phyloP scores from a whole-genome alignment of 1,140 invertebrate genomes.

The Amphibalanus amphitrite region DNA sequence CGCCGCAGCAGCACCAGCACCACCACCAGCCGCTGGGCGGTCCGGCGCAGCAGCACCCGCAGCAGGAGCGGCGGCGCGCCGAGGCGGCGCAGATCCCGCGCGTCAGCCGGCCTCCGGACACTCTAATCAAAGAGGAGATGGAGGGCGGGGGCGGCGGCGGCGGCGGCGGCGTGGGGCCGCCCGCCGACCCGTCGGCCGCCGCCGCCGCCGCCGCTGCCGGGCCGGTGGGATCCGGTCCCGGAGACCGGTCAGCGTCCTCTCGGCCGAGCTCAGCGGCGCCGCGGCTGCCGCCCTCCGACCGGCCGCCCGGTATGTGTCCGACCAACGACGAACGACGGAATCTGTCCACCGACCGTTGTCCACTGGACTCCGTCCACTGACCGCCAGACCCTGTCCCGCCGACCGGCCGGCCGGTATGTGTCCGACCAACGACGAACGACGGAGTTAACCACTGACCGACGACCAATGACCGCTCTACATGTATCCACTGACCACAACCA shows the following conservation, averaged over 20 bases:
- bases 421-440: no score
- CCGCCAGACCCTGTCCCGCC: no score
- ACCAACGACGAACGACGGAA: no score
- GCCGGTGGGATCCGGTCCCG: not conserved
- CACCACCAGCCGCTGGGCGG: not conserved
- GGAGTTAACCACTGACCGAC: no score
- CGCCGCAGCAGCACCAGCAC: not conserved
- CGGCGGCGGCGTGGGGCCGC: not conserved
- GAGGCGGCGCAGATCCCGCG: slow-evolving; percentile 5
- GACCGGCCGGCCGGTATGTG: no score
- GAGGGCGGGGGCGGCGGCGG: no score
- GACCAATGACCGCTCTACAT: no score
- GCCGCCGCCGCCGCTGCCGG: no score
- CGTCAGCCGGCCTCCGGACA: not conserved
- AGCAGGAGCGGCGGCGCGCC: slow-evolving; percentile 13
- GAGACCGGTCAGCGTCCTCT: not conserved
- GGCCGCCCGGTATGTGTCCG: not conserved
- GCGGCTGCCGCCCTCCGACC: not conserved
- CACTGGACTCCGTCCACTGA: no score
- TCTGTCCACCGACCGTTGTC: no score
- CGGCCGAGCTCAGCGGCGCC: not conserved
- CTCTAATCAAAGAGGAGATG: not conserved
- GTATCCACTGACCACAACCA: no score
- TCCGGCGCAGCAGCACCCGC: slow-evolving; percentile 12
- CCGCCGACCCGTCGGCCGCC: no score